Conservation (phyloP, 2,113 vertebrate species). For the Chrysochloris asiatica region DNA sequence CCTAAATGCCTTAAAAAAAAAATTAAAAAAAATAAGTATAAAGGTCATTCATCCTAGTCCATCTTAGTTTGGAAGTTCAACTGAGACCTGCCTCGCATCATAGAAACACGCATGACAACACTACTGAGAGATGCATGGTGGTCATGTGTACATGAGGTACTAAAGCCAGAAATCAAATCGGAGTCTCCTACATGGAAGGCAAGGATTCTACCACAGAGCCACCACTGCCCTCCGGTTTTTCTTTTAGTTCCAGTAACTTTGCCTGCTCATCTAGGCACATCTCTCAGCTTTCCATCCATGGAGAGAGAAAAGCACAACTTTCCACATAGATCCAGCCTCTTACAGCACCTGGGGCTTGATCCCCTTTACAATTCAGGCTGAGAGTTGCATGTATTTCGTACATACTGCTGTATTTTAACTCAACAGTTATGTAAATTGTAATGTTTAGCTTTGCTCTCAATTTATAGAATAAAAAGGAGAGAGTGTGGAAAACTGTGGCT, state of each 20-base stretch:
- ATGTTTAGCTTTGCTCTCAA: background rate
- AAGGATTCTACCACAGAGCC: background rate
- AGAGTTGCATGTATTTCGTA: background rate
- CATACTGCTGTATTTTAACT: background rate
- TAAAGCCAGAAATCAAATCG: background rate
- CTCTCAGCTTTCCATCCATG: background rate
- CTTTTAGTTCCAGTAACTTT: background rate
- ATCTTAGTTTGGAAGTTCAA: background rate
- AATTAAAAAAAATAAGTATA: too few species aligned
- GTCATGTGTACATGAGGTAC: background rate
- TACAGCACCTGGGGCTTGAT: rapidly evolving
- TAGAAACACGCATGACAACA: background rate
- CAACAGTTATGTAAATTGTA: background rate
- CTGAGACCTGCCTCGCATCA: background rate
- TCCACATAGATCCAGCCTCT: background rate
- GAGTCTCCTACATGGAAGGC: background rate
- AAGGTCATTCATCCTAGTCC: background rate
- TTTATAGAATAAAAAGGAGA: background rate
- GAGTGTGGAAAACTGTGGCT: background rate
- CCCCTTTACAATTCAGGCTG: too few species aligned
- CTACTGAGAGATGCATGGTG: background rate
- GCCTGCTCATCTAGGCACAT: rapidly evolving
- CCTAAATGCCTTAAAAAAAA: too few species aligned
- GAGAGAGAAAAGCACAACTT: background rate
- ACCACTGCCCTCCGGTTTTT: background rate